Percentiles rank a stretch among this genome's conserved stretches.
These are phyloP conservation scores for Anoplius nigerrimus DNA, from an alignment of 2,888 invertebrate genomes.

Conservation along the genomic window DNA sequence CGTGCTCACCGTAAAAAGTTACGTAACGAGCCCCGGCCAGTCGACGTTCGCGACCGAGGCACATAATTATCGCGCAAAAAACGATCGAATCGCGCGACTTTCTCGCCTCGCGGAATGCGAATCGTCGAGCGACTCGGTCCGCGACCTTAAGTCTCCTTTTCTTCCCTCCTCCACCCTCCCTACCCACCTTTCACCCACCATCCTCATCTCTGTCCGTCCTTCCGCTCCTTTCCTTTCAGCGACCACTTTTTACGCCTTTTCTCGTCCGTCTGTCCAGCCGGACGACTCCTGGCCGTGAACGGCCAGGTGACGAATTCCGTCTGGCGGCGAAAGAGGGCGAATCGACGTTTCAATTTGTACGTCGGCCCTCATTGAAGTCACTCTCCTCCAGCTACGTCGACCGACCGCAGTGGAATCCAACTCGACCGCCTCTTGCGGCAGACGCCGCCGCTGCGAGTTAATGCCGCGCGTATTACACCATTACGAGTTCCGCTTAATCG, in stretches of 20 bases:
- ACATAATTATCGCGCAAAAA: too few relatives aligned
- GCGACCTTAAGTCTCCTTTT: not conserved
- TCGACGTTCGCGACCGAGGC: too few relatives aligned
- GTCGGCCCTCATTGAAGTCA: constrained; percentile 44
- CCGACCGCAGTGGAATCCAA: constrained; percentile 63
- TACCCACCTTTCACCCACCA: not conserved
- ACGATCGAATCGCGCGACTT: too few relatives aligned
- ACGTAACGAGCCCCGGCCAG: too few relatives aligned
- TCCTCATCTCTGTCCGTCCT: not conserved
- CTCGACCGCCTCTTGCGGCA: constrained; percentile 64
- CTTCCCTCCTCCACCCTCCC: not conserved
- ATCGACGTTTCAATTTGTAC: constrained; percentile 46
- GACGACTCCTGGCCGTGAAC: not conserved
- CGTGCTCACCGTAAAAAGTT: too few relatives aligned
- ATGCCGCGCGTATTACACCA: constrained; percentile 59
- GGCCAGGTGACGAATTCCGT: constrained; percentile 44
- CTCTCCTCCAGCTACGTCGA: constrained; percentile 40
- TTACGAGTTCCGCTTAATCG: constrained; percentile 66
- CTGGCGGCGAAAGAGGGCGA: constrained; percentile 28
- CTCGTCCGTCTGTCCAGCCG: not conserved
- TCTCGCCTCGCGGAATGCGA: too few relatives aligned
- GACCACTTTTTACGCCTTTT: not conserved
- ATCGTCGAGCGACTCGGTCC: too few relatives aligned
- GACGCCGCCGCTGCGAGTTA: constrained; percentile 57
- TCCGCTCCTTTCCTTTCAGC: not conserved